A percentile compares a stretch with the other conserved stretches of the same genome.
These are phyloP conservation scores for Stegastes partitus DNA, from an alignment of 2,113 vertebrate genomes.

Conservation along the genomic window DNA sequence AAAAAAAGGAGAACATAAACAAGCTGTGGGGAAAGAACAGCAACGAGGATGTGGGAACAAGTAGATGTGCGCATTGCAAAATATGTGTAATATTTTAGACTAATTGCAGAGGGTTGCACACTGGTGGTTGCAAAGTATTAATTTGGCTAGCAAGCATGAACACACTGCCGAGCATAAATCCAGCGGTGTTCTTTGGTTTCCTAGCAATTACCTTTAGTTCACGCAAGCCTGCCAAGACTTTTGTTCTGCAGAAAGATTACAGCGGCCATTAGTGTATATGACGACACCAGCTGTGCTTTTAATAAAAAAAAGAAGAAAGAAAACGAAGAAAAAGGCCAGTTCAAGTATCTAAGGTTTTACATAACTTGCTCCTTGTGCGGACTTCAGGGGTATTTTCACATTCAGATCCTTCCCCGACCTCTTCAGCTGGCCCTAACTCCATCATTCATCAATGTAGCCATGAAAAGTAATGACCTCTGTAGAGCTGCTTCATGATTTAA, in stretches of 20 bases:
- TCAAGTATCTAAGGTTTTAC: not conserved
- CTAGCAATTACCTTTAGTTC: conserved; percentile 24
- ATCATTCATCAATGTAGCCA: conserved; percentile 61
- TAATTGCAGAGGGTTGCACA: conserved; percentile 46
- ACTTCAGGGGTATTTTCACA: conserved; percentile 22
- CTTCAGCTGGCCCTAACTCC: conserved; percentile 42
- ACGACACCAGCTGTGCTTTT: not conserved
- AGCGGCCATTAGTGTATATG: conserved; percentile 24
- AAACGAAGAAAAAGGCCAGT: not conserved
- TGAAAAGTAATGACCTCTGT: conserved; percentile 71
- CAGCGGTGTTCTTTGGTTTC: conserved; percentile 15
- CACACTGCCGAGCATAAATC: conserved; percentile 16
- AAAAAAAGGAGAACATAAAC: conserved; percentile 22
- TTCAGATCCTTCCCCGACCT: conserved; percentile 40
- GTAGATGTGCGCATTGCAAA: conserved; percentile 17
- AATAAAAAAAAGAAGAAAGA: not conserved
- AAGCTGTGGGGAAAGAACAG: conserved; percentile 11
- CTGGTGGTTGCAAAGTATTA: conserved; percentile 22
- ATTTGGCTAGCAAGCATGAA: conserved; percentile 26
- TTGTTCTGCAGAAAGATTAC: not conserved
- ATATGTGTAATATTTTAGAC: conserved; percentile 36
- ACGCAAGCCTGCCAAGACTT: conserved; percentile 1
- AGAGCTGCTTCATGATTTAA: conserved; percentile 64
- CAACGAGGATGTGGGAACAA: not conserved
- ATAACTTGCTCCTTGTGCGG: conserved; percentile 6